Evolutionary conservation across 2,888 invertebrate genomes (phyloP), one percentile per base, ranked within the genome.

Genomic region (Drosophila mulleri): DNA sequence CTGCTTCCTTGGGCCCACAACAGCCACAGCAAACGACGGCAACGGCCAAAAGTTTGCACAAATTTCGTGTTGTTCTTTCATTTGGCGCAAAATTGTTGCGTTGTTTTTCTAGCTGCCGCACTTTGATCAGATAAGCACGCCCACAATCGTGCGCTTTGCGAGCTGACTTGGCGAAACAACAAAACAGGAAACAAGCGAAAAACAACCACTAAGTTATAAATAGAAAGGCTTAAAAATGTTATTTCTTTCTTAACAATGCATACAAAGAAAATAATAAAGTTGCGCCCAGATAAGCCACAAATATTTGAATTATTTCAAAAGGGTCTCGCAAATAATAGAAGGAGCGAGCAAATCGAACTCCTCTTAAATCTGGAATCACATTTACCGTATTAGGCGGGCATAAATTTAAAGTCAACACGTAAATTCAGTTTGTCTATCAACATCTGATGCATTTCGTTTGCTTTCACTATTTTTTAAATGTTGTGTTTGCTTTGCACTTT

Each of bases 111-210:
- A 72, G 76, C 79, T 65, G 69, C 82, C 68, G 54, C 68, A 69
- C 80, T 83, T 82, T 88, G 83, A 83, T 83, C 88, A 88, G 83
- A 83, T 83, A 85, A 83, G 80, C 69, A 73, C 54, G 61, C 64
- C 67, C 67, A 57, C 53, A 66, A 66, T 74, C 66, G 47, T 67
- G 50, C 58, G 52, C 47, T 39, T 69, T 62, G 32, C 37, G 48
- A 45, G 56, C 23, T 57, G 58, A 39, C 20, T 37, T 39, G 66
- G 32, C 50, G 12, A 50, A 50, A 50, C 6, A 29, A 32, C n/a
- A 37, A 35, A n/a, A 29, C 11, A n/a, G 8, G 8, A 20, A 11
- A 1, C 2, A 9, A 32, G 7, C 12, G 42, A 29, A 48, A 20
- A 42, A 20, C 67, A 32, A 66, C 58, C 72, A 63, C 62, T 47